phyloP scores from a whole-genome alignment of 2,888 invertebrate genomes.

The Eupithecia inturbata region DNA sequence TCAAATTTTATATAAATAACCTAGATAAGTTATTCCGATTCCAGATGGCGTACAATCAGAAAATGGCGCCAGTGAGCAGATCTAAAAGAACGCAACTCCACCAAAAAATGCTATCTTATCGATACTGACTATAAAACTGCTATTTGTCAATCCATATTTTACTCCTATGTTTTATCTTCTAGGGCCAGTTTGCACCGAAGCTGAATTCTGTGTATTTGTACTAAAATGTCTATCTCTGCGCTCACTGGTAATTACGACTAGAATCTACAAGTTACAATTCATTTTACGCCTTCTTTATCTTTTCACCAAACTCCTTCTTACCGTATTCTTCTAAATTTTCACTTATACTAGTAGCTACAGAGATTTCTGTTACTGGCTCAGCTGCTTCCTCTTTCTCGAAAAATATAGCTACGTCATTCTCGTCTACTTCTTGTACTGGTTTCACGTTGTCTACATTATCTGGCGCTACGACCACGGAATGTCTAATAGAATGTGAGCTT shows the following conservation, averaged over 20 bases:
- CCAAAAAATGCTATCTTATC: neutral
- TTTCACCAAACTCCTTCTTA: conserved; percentile 61
- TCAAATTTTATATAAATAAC: conserved; percentile 32
- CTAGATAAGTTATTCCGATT: conserved; percentile 11
- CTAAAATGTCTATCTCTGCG: conserved; percentile 6
- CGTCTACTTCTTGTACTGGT: conserved; percentile 74
- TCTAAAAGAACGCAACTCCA: neutral
- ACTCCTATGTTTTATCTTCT: neutral
- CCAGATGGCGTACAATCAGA: conserved; percentile 52
- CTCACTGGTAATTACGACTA: conserved; percentile 61
- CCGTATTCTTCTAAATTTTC: conserved; percentile 59
- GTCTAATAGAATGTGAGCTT: conserved; percentile 73
- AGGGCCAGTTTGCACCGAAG: neutral
- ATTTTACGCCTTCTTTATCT: conserved; percentile 60
- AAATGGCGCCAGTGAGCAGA: conserved; percentile 61
- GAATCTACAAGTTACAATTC: conserved; percentile 46
- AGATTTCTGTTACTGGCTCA: conserved; percentile 76
- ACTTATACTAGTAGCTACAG: conserved; percentile 78
- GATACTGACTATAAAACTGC: neutral
- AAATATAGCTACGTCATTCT: conserved; percentile 85
- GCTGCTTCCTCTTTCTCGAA: conserved; percentile 62
- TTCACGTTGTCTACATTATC: conserved; percentile 54
- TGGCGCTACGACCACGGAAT: conserved; percentile 71
- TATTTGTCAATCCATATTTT: conserved; percentile 2
- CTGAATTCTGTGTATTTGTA: neutral